phyloP scores from a whole-genome alignment of 35 echinoderm and acorn worm genomes.

The Hemicentrotus pulcherrimus region DNA sequence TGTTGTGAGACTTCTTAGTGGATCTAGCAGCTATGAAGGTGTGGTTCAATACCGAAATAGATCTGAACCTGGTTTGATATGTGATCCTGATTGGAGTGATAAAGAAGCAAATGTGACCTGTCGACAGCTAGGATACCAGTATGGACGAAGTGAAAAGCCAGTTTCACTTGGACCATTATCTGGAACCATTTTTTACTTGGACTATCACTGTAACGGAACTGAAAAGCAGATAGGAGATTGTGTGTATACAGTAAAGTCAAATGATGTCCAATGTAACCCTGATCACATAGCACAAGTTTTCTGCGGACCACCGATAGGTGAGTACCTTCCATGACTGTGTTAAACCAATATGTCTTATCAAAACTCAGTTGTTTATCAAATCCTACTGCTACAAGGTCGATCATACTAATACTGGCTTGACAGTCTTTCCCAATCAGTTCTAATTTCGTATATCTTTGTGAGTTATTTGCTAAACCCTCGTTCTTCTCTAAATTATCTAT shows the following conservation, averaged over 20 bases:
- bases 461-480: too few species aligned
- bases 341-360: not conserved
- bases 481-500: too few species aligned
- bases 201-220: slow-evolving; percentile 20
- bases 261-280: not conserved
- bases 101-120: not conserved
- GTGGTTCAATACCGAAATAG: not conserved
- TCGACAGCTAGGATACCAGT: slow-evolving; percentile 19
- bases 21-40: not conserved
- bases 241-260: too few species aligned
- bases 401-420: too few species aligned
- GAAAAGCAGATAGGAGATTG: not conserved
- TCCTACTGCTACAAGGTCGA: too few species aligned
- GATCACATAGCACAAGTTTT: slow-evolving; percentile 16
- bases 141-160: not conserved
- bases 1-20: not conserved
- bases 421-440: too few species aligned
- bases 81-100: slow-evolving; percentile 19
- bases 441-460: too few species aligned
- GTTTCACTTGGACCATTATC: not conserved
- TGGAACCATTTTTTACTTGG: not conserved
- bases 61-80: not conserved
- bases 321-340: not conserved
- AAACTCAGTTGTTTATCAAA: too few species aligned
- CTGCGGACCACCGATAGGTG: slow-evolving; percentile 29